Conservation (phyloP, 1,140 invertebrate species). For the Latrodectus geometricus region DNA sequence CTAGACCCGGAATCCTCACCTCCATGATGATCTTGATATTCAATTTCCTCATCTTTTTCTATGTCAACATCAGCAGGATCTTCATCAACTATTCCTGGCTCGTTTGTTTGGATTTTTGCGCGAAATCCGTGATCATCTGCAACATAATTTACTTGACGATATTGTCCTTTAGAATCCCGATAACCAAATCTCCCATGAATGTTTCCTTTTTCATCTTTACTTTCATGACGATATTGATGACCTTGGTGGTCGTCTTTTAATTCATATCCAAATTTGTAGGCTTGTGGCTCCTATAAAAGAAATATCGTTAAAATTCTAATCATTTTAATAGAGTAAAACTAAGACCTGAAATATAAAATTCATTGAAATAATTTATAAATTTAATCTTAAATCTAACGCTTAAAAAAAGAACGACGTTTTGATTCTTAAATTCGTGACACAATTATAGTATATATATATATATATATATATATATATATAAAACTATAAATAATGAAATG, state of each 20-base stretch:
- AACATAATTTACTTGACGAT: conserved; percentile 63
- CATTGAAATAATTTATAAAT: no score
- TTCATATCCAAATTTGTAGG: conserved; percentile 60
- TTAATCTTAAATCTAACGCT: no score
- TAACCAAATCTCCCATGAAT: conserved; percentile 60
- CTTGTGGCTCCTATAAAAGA: conserved; percentile 21
- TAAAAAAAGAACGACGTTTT: no score
- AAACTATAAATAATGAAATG: no score
- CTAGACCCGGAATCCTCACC: not conserved
- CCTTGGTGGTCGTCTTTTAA: conserved; percentile 36
- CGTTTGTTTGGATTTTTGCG: conserved; percentile 60
- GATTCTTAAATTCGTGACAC: no score
- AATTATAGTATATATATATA: no score
- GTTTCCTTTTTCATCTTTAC: conserved; percentile 45
- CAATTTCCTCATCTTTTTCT: conserved; percentile 2
- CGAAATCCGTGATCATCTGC: conserved; percentile 62
- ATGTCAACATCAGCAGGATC: conserved; percentile 61
- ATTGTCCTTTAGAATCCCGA: conserved; percentile 58
- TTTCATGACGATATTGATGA: conserved; percentile 54
- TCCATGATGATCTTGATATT: not conserved
- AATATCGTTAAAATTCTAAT: no score
- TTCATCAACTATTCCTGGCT: conserved; percentile 46
- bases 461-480: no score
- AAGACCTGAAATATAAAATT: no score
- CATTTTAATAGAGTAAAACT: no score